A percentile compares a stretch with the other conserved stretches of the same genome.
phyloP scores from a whole-genome alignment of 2,113 vertebrate species.

The Laticauda colubrina region DNA sequence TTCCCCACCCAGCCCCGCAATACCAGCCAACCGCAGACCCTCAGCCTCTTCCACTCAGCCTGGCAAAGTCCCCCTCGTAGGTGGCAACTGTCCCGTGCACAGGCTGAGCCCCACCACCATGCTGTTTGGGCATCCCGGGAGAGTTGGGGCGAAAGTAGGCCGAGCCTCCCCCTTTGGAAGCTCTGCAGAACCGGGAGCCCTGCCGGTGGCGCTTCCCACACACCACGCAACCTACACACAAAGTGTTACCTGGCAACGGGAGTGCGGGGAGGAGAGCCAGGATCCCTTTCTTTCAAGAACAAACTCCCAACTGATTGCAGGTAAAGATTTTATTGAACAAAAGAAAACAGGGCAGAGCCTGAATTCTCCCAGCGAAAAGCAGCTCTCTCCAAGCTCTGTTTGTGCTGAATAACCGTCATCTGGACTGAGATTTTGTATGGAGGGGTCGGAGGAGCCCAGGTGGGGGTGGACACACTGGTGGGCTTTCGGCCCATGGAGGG shows the following conservation, averaged over 20 bases:
- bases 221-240: constrained; percentile 1
- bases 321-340: constrained; percentile 75
- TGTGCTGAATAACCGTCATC: constrained; percentile 69
- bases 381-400: constrained; percentile 61
- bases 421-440: constrained; percentile 64
- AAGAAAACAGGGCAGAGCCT: constrained; percentile 60
- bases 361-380: constrained; percentile 68
- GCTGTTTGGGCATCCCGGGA: constrained; percentile 20
- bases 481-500: constrained; percentile 37
- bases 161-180: constrained; percentile 40
- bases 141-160: constrained; percentile 44
- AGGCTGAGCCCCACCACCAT: not conserved
- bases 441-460: constrained; percentile 43
- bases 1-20: not conserved
- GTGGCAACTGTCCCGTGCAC: not conserved
- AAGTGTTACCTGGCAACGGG: constrained; percentile 51
- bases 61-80: not conserved
- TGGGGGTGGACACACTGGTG: constrained; percentile 32
- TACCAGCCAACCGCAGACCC: not conserved
- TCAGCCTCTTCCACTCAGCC: not conserved
- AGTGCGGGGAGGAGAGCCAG: constrained; percentile 42
- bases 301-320: constrained; percentile 53
- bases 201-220: constrained; percentile 53
- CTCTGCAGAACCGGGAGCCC: constrained; percentile 54
- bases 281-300: constrained; percentile 46